Conservation (phyloP, 2,113 vertebrate species). For the Pycnonotus jocosus region DNA sequence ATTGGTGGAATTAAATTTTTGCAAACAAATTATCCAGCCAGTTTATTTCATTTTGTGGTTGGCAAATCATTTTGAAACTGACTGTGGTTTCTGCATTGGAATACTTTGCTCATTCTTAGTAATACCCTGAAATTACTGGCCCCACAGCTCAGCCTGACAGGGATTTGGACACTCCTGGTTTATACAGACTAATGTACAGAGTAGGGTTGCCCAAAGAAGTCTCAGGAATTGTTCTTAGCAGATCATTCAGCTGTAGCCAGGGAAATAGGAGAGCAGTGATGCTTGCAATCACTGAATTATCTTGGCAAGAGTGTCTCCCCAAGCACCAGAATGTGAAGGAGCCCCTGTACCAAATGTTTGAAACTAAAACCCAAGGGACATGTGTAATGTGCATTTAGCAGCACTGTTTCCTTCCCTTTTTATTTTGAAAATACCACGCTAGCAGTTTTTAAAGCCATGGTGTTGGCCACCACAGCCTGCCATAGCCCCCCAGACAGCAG, state of each 20-base stretch:
- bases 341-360: background rate
- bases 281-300: background rate
- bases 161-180: background rate
- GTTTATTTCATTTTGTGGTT: background rate
- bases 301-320: background rate
- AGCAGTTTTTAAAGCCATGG: background rate
- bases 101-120: background rate
- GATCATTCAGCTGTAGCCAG: background rate
- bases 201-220: background rate
- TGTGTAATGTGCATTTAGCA: background rate
- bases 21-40: background rate
- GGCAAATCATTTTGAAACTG: background rate
- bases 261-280: background rate
- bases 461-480: background rate
- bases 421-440: background rate
- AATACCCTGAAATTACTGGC: background rate
- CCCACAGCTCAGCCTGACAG: background rate
- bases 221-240: background rate
- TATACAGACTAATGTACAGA: background rate
- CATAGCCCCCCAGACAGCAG: accelerated
- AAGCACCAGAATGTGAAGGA: background rate
- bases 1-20: background rate
- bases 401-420: background rate
- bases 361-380: background rate
- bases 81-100: background rate